phyloP scores from a whole-genome alignment of 2,113 vertebrate genomes.

The Camelus bactrianus region DNA sequence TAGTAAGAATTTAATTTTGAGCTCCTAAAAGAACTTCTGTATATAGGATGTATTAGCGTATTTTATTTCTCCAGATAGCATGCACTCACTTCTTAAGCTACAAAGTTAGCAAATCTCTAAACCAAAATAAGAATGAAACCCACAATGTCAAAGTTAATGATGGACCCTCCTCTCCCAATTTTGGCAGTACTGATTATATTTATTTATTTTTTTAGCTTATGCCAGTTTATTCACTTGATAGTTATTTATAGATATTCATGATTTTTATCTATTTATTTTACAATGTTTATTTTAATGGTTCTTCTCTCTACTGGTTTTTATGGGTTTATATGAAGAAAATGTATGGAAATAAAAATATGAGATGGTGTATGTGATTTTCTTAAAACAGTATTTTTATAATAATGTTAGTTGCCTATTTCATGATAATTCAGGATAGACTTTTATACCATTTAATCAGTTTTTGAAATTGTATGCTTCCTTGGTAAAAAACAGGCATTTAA shows the following conservation, averaged over 20 bases:
- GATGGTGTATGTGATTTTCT: constrained; percentile 8
- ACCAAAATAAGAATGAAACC: constrained; percentile 52
- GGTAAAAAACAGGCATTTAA: constrained; percentile 26
- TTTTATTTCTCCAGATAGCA: constrained; percentile 4
- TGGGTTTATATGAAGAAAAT: constrained; percentile 29
- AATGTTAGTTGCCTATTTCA: constrained; percentile 25
- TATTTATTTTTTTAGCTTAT: neutral
- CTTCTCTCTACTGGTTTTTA: neutral
- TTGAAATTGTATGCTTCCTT: neutral
- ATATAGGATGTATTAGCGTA: neutral
- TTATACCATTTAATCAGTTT: neutral
- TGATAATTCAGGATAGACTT: constrained; percentile 23
- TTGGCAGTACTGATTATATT: neutral
- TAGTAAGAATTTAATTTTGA: constrained; percentile 9
- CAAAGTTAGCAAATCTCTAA: constrained; percentile 19
- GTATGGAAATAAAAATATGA: neutral
- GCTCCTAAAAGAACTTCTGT: neutral
- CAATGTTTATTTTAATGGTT: neutral
- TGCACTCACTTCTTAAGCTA: neutral
- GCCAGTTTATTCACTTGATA: constrained; percentile 30
- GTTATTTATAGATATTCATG: neutral
- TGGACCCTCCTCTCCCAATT: neutral
- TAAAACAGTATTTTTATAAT: constrained; percentile 42
- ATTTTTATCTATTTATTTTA: constrained; percentile 34
- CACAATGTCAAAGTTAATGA: neutral